These are phyloP conservation scores for Drosophila silvestris DNA, from an alignment of 2,888 invertebrate species.

Conservation along the genomic window DNA sequence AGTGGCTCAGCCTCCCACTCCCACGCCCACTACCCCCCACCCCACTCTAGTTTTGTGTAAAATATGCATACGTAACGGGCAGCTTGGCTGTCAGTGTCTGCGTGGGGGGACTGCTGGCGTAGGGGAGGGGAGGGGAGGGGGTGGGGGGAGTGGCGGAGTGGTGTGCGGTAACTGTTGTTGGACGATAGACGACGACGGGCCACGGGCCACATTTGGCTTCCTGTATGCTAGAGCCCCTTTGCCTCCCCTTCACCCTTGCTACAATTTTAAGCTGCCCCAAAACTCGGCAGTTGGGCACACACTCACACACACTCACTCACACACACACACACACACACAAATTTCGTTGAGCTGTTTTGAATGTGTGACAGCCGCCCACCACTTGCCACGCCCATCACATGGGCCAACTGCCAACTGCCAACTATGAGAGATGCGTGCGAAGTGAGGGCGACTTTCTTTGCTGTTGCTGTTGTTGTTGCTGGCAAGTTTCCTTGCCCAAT, in stretches of 20 bases:
- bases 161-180: constrained; percentile 36
- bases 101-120: constrained; percentile 16
- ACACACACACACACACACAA: neutral
- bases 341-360: constrained; percentile 72
- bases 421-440: constrained; percentile 54
- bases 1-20: constrained; percentile 25
- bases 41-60: constrained; percentile 15
- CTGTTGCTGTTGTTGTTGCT: constrained; percentile 36
- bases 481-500: constrained; percentile 74
- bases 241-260: neutral
- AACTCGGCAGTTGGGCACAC: neutral
- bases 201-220: constrained; percentile 75
- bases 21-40: constrained; percentile 13
- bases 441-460: constrained; percentile 49
- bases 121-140: neutral
- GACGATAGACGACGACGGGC: constrained; percentile 54
- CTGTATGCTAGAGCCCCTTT: constrained; percentile 49
- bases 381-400: constrained; percentile 41
- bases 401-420: constrained; percentile 15
- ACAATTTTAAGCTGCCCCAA: constrained; percentile 1
- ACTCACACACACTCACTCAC: neutral
- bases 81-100: constrained; percentile 45
- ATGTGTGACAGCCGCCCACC: constrained; percentile 74
- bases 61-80: constrained; percentile 81
- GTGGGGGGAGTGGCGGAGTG: neutral